Evolutionary conservation across 2,797 vertebrate species (phyloP).

Genomic region (Galagoides demidoff): DNA sequence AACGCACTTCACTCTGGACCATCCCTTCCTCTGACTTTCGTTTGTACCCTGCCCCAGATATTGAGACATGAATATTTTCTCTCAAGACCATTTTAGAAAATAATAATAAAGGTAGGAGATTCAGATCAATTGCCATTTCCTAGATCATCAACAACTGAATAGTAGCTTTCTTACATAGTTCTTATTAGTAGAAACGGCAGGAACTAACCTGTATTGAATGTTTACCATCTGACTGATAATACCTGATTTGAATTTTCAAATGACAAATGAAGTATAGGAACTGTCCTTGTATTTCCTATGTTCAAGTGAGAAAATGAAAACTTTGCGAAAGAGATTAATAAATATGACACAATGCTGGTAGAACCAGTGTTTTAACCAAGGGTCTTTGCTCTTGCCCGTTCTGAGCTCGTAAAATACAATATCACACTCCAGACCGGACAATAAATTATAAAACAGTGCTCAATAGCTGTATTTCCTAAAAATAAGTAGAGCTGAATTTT

Average conservation of each 20-base stretch:
- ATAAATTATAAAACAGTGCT: not conserved
- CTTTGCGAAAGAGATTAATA: not conserved
- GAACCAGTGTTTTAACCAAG: not conserved
- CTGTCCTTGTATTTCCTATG: not conserved
- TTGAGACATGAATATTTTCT: not conserved
- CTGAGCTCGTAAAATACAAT: not conserved
- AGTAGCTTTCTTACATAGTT: not conserved
- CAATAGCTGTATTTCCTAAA: not conserved
- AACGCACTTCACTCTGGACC: not conserved
- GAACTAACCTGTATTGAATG: not conserved
- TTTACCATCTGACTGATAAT: not conserved
- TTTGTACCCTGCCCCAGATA: not conserved
- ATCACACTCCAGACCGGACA: not conserved
- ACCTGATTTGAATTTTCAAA: not conserved
- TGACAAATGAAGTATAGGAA: not conserved
- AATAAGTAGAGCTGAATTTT: not conserved
- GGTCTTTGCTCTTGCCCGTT: not conserved
- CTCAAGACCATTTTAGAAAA: not conserved
- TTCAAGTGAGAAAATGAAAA: not conserved
- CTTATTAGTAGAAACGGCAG: not conserved
- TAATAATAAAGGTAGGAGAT: not conserved
- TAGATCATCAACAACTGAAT: not conserved
- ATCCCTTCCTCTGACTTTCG: not conserved
- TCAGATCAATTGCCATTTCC: not conserved
- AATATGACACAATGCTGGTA: not conserved